These are phyloP conservation scores for Antitype chi DNA, from an alignment of 2,888 invertebrate genomes.

Conservation along the genomic window DNA sequence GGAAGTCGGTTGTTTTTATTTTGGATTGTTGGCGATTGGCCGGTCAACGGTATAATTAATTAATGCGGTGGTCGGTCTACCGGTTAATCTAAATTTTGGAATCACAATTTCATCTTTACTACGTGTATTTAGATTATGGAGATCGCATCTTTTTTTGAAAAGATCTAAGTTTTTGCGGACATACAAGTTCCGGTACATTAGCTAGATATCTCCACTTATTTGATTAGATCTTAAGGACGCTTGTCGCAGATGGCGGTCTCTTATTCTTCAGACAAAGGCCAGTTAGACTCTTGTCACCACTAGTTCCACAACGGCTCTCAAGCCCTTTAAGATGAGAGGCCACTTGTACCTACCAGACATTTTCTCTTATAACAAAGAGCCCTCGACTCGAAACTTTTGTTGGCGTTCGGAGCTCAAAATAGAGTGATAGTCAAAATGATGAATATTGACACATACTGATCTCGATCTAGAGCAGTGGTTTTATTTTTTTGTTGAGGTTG, in stretches of 20 bases:
- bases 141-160: too few species aligned
- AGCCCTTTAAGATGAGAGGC: conserved; percentile 68
- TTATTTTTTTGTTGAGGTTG: too few species aligned
- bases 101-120: too few species aligned
- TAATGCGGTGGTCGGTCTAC: too few species aligned
- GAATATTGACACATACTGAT: background rate
- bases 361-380: conserved; percentile 71
- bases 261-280: conserved; percentile 65
- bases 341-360: conserved; percentile 71
- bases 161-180: too few species aligned
- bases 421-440: conserved; percentile 19
- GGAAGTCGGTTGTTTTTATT: too few species aligned
- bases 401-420: conserved; percentile 50
- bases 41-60: too few species aligned
- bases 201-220: conserved; percentile 35
- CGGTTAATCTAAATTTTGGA: too few species aligned
- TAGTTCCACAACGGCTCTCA: conserved; percentile 55
- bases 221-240: conserved; percentile 32
- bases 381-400: conserved; percentile 74
- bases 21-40: too few species aligned
- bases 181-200: too few species aligned
- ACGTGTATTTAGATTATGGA: too few species aligned
- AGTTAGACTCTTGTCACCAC: conserved; percentile 61
- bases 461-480: background rate
- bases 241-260: conserved; percentile 36